Evolutionary conservation across 1,140 invertebrate genomes (phyloP).

Genomic region (Tribolium castaneum): DNA sequence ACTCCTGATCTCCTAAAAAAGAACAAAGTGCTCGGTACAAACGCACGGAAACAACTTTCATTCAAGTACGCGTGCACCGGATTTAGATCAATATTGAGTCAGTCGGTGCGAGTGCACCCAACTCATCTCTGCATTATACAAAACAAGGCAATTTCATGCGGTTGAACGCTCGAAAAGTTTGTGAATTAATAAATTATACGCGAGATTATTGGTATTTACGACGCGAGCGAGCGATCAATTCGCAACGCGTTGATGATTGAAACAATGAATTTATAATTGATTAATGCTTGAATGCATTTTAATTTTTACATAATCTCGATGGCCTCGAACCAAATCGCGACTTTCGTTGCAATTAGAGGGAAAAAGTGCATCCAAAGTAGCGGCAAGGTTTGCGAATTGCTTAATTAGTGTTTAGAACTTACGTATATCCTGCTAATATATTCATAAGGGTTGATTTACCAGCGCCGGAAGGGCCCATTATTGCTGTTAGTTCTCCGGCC

Average conservation of each 20-base stretch:
- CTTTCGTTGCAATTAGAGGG: not conserved
- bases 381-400: not conserved
- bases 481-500: conserved; percentile 85
- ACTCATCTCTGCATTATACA: not conserved
- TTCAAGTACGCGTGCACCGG: not conserved
- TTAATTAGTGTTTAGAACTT: not conserved
- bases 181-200: no score
- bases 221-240: no score
- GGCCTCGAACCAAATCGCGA: conserved; percentile 1
- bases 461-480: conserved; percentile 94
- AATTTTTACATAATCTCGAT: conserved; percentile 1
- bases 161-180: not conserved
- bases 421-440: conserved; percentile 89
- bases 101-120: not conserved
- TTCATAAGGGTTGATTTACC: conserved; percentile 95
- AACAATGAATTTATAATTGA: conserved; percentile 6
- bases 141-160: conserved; percentile 2
- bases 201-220: no score
- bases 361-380: not conserved
- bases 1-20: conserved; percentile 64
- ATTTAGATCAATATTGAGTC: conserved; percentile 8
- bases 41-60: not conserved
- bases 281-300: conserved; percentile 18
- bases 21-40: not conserved
- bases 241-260: not conserved